These are phyloP conservation scores for Nothoprocta perdicaria DNA, from an alignment of 2,113 vertebrate species.

Conservation along the genomic window DNA sequence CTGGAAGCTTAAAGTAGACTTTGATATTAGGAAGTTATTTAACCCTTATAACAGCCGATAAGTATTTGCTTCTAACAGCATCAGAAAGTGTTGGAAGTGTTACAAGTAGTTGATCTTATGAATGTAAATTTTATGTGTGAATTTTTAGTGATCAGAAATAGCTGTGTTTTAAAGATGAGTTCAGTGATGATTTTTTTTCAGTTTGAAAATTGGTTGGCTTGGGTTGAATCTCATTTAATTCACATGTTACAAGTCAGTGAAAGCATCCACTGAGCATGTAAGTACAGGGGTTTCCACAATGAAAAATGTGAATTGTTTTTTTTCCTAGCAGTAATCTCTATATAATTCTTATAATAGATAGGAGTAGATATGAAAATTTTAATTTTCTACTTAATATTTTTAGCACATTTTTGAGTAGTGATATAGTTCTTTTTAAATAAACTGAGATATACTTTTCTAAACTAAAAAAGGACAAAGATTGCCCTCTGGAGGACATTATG, in stretches of 20 bases:
- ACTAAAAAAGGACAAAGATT: neutral
- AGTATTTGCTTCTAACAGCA: neutral
- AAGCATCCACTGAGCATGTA: neutral
- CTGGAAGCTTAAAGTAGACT: neutral
- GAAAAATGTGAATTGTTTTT: neutral
- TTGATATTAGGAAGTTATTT: neutral
- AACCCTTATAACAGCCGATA: neutral
- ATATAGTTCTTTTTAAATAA: neutral
- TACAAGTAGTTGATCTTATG: neutral
- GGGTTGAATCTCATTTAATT: neutral
- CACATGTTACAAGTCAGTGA: neutral
- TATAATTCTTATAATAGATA: neutral
- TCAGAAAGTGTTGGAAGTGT: neutral
- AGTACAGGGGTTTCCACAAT: neutral
- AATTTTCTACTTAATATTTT: neutral
- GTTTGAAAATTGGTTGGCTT: neutral
- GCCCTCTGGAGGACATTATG: constrained; percentile 47
- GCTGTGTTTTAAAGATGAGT: neutral
- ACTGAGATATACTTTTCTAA: neutral
- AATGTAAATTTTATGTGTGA: neutral
- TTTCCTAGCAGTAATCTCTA: neutral
- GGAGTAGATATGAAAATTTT: neutral
- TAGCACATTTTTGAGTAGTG: neutral
- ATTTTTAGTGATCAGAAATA: neutral
- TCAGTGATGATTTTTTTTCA: neutral